A percentile compares a stretch with the other conserved stretches of the same genome.
Evolutionary conservation across 2,113 vertebrate genomes (phyloP).

Genomic region (Boulengeromyrus knoepffleri): DNA sequence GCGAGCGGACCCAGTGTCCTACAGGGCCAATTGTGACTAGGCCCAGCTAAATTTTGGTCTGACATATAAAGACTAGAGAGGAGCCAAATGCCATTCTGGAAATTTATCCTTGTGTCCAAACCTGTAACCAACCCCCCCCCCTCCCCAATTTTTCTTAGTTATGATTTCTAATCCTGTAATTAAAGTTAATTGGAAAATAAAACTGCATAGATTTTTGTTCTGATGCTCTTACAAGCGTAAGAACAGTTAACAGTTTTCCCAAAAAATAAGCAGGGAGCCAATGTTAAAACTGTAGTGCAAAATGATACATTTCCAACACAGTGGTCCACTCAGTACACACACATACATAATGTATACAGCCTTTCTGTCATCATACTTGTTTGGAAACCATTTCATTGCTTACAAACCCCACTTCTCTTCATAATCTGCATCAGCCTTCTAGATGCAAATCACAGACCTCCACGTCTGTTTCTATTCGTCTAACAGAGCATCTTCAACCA

Average conservation of each 20-base stretch:
- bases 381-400: neutral
- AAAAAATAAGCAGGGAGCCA: constrained; percentile 53
- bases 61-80: neutral
- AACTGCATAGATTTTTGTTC: constrained; percentile 59
- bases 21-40: neutral
- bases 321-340: constrained; percentile 6
- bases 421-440: neutral
- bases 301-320: constrained; percentile 31
- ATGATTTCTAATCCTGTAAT: neutral
- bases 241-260: constrained; percentile 55
- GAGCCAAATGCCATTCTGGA: neutral
- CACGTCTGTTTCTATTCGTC: neutral
- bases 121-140: too few species aligned
- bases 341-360: neutral
- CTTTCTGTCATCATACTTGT: neutral
- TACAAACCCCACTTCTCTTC: neutral
- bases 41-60: neutral
- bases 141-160: neutral
- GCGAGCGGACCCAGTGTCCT: neutral
- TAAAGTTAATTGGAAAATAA: constrained; percentile 33
- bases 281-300: constrained; percentile 40
- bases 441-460: neutral
- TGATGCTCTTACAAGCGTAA: constrained; percentile 8
- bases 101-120: neutral
- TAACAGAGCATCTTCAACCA: neutral